A percentile compares a stretch with the other conserved stretches of the same genome.
phyloP scores from a whole-genome alignment of 2,888 invertebrate species.

The Dinocampus coccinellae region DNA sequence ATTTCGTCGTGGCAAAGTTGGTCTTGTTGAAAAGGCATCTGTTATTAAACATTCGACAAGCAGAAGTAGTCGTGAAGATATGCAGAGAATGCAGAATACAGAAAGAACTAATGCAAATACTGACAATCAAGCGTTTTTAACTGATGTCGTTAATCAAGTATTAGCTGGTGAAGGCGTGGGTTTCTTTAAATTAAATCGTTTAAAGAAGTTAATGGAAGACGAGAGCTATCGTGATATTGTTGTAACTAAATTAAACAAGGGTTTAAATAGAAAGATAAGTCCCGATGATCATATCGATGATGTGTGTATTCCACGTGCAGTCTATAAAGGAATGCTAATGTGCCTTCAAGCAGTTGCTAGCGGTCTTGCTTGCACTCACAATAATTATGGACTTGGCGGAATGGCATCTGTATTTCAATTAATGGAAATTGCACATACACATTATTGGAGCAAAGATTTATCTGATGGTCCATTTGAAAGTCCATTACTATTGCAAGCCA shows the following conservation, averaged over 20 bases:
- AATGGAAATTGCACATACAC: constrained; percentile 98
- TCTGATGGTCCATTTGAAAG: constrained; percentile 72
- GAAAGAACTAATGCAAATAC: constrained; percentile 83
- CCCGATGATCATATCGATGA: constrained; percentile 98
- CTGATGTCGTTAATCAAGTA: constrained; percentile 88
- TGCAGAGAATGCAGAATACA: constrained; percentile 78
- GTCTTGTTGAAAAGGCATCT: constrained; percentile 89
- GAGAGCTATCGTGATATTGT: constrained; percentile 97
- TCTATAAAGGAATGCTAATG: constrained; percentile 98
- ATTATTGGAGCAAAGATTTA: constrained; percentile 94
- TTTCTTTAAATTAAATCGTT: constrained; percentile 92
- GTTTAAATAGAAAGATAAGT: constrained; percentile 91
- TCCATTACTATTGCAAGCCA: constrained; percentile 72
- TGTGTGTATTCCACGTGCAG: constrained; percentile 91
- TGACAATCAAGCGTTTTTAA: constrained; percentile 94
- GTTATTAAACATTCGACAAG: constrained; percentile 86
- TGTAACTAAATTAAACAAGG: constrained; percentile 93
- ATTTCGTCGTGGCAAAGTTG: constrained; percentile 83
- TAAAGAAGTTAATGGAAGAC: constrained; percentile 98
- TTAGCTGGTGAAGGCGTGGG: constrained; percentile 95
- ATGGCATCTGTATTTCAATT: constrained; percentile 98
- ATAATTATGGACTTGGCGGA: constrained; percentile 94
- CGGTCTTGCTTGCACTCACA: constrained; percentile 92
- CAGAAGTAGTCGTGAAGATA: constrained; percentile 76
- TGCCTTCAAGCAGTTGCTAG: constrained; percentile 89